Percentiles rank a stretch among this genome's conserved stretches.
These are phyloP conservation scores for Globia sparganii DNA, from an alignment of 2,888 invertebrate species.

Conservation along the genomic window DNA sequence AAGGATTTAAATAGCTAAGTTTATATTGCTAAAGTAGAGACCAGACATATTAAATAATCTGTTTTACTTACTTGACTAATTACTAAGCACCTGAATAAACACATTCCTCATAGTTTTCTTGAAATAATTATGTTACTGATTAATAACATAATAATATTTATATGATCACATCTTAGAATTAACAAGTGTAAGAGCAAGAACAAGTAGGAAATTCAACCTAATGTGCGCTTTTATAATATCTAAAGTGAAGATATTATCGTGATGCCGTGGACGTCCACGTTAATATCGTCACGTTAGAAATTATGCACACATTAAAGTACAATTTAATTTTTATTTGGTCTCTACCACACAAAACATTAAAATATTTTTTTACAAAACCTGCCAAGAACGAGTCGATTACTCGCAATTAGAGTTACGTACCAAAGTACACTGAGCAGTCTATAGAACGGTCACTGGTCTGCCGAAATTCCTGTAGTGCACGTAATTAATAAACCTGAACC, in stretches of 20 bases:
- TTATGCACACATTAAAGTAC: not conserved
- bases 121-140: slow-evolving; percentile 9
- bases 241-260: not conserved
- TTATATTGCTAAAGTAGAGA: slow-evolving; percentile 9
- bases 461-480: not conserved
- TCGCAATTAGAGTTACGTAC: not conserved
- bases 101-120: not conserved
- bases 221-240: not conserved
- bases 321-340: not conserved
- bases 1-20: not conserved
- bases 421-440: not conserved
- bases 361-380: not conserved
- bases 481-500: not conserved
- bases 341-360: not conserved
- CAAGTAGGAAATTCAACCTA: not conserved
- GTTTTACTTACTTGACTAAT: slow-evolving; percentile 20
- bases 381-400: not conserved
- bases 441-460: not conserved
- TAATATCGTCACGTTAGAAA: not conserved
- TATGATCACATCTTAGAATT: not conserved
- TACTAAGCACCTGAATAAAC: slow-evolving; percentile 10
- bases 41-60: not conserved
- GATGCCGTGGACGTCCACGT: not conserved
- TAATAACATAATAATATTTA: slow-evolving; percentile 4
- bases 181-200: not conserved